Percentiles rank a stretch among this genome's conserved stretches.
Conservation (phyloP, 2,797 vertebrate genomes). For the Myotis pilosus region DNA sequence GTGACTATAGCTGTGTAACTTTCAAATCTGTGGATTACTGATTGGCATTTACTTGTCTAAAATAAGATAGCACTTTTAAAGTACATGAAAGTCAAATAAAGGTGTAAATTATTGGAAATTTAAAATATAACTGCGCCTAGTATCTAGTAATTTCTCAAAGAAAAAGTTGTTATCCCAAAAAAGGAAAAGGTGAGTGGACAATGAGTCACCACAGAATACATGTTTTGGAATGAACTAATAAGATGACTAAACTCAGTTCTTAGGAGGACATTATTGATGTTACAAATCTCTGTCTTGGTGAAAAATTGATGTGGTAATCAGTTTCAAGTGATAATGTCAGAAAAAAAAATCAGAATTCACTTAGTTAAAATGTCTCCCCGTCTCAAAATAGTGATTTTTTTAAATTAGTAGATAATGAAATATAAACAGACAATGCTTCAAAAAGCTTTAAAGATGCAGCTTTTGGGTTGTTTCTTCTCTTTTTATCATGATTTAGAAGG, state of each 20-base stretch:
- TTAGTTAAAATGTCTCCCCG: not conserved
- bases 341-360: conserved; percentile 10
- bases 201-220: not conserved
- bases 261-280: conserved; percentile 17
- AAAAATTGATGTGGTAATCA: conserved; percentile 52
- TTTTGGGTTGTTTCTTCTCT: not conserved
- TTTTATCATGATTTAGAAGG: not conserved
- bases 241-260: conserved; percentile 39
- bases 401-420: not conserved
- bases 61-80: not conserved
- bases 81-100: not conserved
- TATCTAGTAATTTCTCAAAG: conserved; percentile 35
- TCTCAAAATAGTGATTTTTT: not conserved
- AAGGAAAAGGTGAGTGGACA: not conserved
- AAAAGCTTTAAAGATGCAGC: not conserved
- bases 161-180: not conserved
- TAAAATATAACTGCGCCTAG: conserved; percentile 1
- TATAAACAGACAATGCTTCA: not conserved
- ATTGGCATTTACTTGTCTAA: conserved; percentile 28
- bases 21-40: not conserved
- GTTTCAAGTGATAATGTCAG: not conserved
- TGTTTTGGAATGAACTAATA: conserved; percentile 1
- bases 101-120: not conserved
- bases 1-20: not conserved
- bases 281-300: conserved; percentile 24